These are phyloP conservation scores for Acanthornis magna DNA, from an alignment of 2,797 vertebrate genomes.

Conservation along the genomic window DNA sequence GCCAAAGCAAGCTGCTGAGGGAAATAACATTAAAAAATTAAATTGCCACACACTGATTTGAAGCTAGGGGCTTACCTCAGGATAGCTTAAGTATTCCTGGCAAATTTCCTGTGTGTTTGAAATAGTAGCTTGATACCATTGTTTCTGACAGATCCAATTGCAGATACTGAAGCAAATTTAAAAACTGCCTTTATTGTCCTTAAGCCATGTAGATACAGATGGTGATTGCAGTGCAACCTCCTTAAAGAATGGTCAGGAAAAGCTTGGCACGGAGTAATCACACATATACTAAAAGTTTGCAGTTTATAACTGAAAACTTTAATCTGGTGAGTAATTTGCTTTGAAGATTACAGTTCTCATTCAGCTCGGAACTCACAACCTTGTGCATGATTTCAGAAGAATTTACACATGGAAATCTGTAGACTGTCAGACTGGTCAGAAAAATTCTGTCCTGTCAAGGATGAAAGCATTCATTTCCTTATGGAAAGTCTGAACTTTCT, in stretches of 20 bases:
- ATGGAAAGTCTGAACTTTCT: background rate
- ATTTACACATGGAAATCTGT: background rate
- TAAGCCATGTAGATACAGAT: accelerated
- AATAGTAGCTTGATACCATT: background rate
- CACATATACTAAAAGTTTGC: background rate
- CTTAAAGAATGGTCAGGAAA: background rate
- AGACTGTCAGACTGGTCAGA: background rate
- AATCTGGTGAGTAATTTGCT: constrained; percentile 44
- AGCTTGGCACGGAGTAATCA: background rate
- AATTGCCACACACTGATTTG: background rate
- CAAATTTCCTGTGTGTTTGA: background rate
- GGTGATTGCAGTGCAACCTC: background rate
- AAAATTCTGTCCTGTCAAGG: background rate
- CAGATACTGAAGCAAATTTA: background rate
- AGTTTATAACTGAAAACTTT: constrained; percentile 17
- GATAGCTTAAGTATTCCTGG: constrained; percentile 2
- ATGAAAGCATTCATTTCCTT: background rate
- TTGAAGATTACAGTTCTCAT: constrained; percentile 44
- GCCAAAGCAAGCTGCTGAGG: constrained; percentile 69
- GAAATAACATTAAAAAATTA: constrained; percentile 39
- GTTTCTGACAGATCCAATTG: constrained; percentile 20
- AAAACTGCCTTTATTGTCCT: background rate
- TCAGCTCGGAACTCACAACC: background rate
- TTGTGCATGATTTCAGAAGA: constrained; percentile 16
- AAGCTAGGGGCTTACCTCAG: constrained; percentile 3